Evolutionary conservation across 2,113 vertebrate genomes (phyloP).

Genomic region (Turdus rufiventris): DNA sequence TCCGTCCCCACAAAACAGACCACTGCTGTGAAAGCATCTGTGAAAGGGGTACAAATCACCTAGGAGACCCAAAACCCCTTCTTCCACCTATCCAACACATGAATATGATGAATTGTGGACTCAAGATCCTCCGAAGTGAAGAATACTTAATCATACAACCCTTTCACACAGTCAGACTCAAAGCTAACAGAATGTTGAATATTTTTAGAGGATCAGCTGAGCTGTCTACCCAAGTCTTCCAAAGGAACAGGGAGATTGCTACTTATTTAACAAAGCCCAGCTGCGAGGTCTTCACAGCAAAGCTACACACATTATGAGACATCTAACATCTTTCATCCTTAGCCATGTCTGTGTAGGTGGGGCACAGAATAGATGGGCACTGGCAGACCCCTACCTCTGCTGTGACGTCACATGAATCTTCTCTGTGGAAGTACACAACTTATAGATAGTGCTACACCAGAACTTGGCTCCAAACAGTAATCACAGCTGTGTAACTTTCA

Average conservation of each 20-base stretch:
- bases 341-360: fast-evolving
- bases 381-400: not conserved
- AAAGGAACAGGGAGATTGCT: not conserved
- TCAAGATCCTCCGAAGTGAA: not conserved
- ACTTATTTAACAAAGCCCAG: not conserved
- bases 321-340: not conserved
- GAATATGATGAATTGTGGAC: not conserved
- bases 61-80: not conserved
- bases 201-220: not conserved
- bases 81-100: not conserved
- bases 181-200: not conserved
- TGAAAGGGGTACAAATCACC: not conserved
- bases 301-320: not conserved
- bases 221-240: not conserved
- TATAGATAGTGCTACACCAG: not conserved
- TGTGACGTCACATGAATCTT: not conserved
- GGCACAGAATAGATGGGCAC: not conserved
- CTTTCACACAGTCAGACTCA: not conserved
- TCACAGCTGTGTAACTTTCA: not conserved
- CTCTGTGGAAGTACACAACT: not conserved
- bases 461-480: not conserved
- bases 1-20: not conserved
- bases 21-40: not conserved
- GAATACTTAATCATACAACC: not conserved
- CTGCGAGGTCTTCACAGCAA: not conserved